Evolutionary conservation across 2,888 invertebrate species (phyloP), one percentile per base, ranked within the genome.

Genomic region (Adela reaumurella): DNA sequence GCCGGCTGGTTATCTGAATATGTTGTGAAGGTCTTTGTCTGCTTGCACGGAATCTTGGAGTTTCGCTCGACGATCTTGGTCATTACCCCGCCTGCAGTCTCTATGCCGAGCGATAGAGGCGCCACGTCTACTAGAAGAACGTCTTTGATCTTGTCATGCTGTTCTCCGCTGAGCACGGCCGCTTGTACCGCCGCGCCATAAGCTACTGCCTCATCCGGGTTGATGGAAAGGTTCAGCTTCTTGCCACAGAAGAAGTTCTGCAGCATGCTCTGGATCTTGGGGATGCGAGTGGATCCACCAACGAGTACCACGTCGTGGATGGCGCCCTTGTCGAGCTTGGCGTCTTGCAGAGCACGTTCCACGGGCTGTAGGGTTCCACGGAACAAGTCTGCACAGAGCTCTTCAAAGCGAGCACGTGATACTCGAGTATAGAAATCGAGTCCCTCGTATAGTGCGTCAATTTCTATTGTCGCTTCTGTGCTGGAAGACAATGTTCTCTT

Each of bases 301-400:
- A 92, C 92, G 44, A 92, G 68, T 0, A 92, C 90, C 3, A 92
- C 84, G 55, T 92, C 91, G 58, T 91, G 82, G 51, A 92, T 88
- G 18, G 82, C 69, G 8, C 67, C 70, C 59, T 91, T n/a, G n/a
- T n/a, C n/a, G n/a, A n/a, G n/a, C n/a, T n/a, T n/a, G n/a, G n/a
- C n/a, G n/a, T n/a, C n/a, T n/a, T n/a, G n/a, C n/a, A n/a, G n/a
- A n/a, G n/a, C n/a, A n/a, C n/a, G n/a, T n/a, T n/a, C n/a, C n/a
- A 92, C 90, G 0, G 90, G 90, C 43, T 86, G 81, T 53, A 92
- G 63, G 0, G 92, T 91, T 81, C 72, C 65, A 44, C 85, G 70
- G 69, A 87, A 86, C 24, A 85, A 61, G 59, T 85, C 84, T 17
- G 79, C 45, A n/a, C n/a, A n/a, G n/a, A n/a, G n/a, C n/a, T n/a